Conservation (phyloP, 2,113 vertebrate genomes). For the Casuarius casuarius region DNA sequence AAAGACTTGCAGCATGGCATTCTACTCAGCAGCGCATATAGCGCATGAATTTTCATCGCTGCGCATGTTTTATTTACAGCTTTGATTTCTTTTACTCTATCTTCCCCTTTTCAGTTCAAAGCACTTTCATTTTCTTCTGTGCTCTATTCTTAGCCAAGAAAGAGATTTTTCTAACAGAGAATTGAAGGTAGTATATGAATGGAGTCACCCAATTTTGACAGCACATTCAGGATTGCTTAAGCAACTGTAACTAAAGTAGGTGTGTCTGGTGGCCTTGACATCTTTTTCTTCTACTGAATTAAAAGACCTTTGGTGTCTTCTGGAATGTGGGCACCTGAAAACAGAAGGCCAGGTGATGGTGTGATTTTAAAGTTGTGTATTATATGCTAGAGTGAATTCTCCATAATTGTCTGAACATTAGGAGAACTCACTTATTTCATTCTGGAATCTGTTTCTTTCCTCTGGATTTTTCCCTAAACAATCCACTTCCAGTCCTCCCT, state of each 20-base stretch:
- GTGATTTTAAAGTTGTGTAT: accelerated
- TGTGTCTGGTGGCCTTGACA: neutral
- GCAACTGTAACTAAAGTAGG: neutral
- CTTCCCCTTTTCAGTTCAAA: neutral
- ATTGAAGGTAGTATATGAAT: neutral
- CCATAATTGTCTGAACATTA: accelerated
- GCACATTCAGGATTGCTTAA: neutral
- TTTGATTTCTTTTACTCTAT: neutral
- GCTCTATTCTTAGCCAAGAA: neutral
- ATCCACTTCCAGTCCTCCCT: neutral
- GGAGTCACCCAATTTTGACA: neutral
- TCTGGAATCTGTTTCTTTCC: neutral
- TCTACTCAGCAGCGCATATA: neutral
- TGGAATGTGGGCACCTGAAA: neutral
- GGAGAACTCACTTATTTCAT: neutral
- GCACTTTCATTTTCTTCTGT: neutral
- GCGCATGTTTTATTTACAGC: conserved; percentile 17
- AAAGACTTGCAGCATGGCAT: neutral
- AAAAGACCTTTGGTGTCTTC: neutral
- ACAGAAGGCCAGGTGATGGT: neutral
- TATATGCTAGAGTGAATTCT: neutral
- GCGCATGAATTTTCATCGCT: neutral
- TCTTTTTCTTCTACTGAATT: neutral
- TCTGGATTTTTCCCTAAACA: neutral
- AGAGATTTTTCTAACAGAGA: neutral